Evolutionary conservation across 2,113 vertebrate genomes (phyloP).

Genomic region (Eidolon helvum): DNA sequence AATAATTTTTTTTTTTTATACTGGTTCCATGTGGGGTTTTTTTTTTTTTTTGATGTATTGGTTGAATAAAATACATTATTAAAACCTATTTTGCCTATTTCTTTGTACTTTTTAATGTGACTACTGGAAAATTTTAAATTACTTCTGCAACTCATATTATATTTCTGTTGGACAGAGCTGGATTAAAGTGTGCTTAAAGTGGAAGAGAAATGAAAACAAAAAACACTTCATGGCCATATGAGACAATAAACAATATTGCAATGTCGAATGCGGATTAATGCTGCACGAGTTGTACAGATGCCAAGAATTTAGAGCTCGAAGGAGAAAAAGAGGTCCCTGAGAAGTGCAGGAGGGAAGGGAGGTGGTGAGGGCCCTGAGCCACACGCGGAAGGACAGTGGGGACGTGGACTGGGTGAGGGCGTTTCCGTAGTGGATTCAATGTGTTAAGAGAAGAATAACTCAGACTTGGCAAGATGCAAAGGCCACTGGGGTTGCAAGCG

Average conservation of each 20-base stretch:
- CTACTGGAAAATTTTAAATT: neutral
- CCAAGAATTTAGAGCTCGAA: neutral
- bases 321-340: neutral
- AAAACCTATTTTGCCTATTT: conserved; percentile 13
- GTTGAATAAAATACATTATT: conserved; percentile 22
- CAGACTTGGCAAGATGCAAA: neutral
- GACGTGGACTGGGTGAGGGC: neutral
- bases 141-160: neutral
- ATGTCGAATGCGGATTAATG: neutral
- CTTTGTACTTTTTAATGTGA: neutral
- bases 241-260: neutral
- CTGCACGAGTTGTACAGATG: neutral
- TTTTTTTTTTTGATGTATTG: neutral
- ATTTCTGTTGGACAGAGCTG: neutral
- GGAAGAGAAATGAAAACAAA: neutral
- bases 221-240: neutral
- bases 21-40: neutral
- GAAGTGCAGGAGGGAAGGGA: neutral
- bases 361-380: neutral
- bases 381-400: neutral
- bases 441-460: neutral
- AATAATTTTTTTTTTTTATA: neutral
- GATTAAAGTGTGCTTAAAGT: neutral
- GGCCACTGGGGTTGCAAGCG: neutral
- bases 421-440: neutral